Conservation (phyloP, 2,113 vertebrate genomes). For the Trinectes maculatus region DNA sequence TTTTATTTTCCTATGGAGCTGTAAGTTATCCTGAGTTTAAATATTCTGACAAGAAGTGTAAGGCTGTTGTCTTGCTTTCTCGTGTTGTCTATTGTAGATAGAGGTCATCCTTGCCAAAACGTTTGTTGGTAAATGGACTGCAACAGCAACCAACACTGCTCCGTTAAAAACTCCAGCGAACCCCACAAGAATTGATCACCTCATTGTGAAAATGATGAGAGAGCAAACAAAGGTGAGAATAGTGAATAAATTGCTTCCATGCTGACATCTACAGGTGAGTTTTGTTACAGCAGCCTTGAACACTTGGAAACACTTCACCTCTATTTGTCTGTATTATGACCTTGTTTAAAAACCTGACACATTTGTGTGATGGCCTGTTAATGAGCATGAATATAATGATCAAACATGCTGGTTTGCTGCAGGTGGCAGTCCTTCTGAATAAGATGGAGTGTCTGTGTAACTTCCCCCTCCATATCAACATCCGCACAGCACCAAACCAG, state of each 20-base stretch:
- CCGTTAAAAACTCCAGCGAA: constrained; percentile 71
- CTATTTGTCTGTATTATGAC: neutral
- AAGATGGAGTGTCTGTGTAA: constrained; percentile 74
- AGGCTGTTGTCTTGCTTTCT: neutral
- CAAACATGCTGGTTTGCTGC: constrained; percentile 16
- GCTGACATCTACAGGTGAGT: constrained; percentile 43
- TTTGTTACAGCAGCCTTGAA: neutral
- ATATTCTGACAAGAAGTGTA: too few relatives aligned
- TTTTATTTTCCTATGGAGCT: too few relatives aligned
- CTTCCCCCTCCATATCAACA: constrained; percentile 67
- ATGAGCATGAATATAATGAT: neutral
- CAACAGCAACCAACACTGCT: constrained; percentile 36
- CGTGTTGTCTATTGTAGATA: constrained; percentile 61
- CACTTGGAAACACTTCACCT: neutral
- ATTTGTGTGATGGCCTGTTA: neutral
- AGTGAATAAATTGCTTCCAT: neutral
- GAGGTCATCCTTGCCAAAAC: constrained; percentile 70
- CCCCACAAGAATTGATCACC: constrained; percentile 73
- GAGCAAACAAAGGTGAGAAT: constrained; percentile 78
- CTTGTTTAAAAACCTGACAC: neutral
- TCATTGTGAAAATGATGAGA: constrained; percentile 76
- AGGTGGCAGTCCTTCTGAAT: constrained; percentile 78
- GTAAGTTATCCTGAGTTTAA: too few relatives aligned
- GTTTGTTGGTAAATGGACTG: constrained; percentile 63
- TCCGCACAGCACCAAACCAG: constrained; percentile 67